Evolutionary conservation across 2,888 invertebrate species (phyloP), one percentile per base, ranked within the genome.

Genomic region (Caenorhabditis panamensis): DNA sequence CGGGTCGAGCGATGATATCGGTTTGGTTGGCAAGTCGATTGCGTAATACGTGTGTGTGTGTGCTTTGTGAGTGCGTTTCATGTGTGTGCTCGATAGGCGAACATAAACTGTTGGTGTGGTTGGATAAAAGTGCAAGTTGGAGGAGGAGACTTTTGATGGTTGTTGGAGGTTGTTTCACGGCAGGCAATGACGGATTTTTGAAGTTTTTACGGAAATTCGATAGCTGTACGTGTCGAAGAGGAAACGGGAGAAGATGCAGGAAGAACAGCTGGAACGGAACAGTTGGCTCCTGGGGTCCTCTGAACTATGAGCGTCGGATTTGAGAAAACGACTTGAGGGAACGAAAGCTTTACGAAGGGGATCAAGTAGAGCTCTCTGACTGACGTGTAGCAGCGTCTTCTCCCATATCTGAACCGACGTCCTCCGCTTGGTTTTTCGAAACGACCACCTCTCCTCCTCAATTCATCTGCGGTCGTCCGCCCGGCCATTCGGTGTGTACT

Each of bases 51-150:
- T 63, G 49, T 49, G 63, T 63, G 49, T 49, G 49, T 49, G 56
- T 28, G 61, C 22, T 28, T 67, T 54, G 53, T 51, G 36, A 31
- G 54, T 28, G 54, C 26, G 24, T 22, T 51, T 64, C 49, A 47
- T 71, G 71, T 71, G 63, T 63, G 71, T 18, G 9, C 47, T 47
- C 8, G 58, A 56, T 36, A 44, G 20, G 56, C 20, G 49, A 20
- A 36, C 56, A 31, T 28, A 37, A 58, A 16, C n/a, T 16, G 6
- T 5, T n/a, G 26, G 49, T 3, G 20, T 18, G 44, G 44, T n/a
- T n/a, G 36, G 58, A 16, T 73, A 59, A 66, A 73, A 73, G 73
- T 73, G 73, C 64, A 64, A 73, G 66, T 37, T 41, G 59, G 58
- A 59, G 66, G 64, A 13, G 41, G 51, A 53, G 41, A 28, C 37